Evolutionary conservation across 1,140 invertebrate genomes (phyloP).

Genomic region (Akabosia matsudoensis): DNA sequence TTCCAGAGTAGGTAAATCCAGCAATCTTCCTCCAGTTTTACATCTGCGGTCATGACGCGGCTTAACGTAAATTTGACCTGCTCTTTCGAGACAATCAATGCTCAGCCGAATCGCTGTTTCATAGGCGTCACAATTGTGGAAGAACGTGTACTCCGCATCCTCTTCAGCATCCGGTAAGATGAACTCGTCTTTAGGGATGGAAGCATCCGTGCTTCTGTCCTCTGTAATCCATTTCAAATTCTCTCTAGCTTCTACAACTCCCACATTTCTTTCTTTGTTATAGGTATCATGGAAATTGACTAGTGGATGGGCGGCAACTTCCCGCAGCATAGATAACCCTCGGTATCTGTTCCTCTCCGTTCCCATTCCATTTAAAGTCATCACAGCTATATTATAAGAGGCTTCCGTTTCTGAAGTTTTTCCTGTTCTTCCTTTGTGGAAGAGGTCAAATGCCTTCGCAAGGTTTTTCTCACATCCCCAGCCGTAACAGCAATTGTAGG

Average conservation of each 20-base stretch:
- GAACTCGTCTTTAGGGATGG: no score
- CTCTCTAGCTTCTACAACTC: neutral
- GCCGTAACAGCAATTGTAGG: neutral
- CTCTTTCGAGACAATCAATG: no score
- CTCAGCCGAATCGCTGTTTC: no score
- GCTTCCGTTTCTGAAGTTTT: neutral
- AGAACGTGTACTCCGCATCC: no score
- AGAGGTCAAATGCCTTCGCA: neutral
- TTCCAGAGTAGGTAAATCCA: no score
- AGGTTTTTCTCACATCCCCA: neutral
- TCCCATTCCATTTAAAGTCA: neutral
- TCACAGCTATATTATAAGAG: neutral
- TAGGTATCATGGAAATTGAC: neutral
- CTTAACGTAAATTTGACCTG: no score
- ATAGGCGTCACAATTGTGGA: no score
- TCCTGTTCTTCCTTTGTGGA: neutral
- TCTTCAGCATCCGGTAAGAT: no score
- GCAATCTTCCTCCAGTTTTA: no score
- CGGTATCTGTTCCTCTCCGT: neutral
- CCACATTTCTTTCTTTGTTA: neutral
- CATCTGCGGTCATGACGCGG: no score
- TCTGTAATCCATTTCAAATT: no score
- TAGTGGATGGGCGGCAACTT: neutral
- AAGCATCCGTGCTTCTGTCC: no score
- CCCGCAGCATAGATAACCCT: neutral